phyloP scores from a whole-genome alignment of 2,113 vertebrate genomes.

The Aramus guarauna region DNA sequence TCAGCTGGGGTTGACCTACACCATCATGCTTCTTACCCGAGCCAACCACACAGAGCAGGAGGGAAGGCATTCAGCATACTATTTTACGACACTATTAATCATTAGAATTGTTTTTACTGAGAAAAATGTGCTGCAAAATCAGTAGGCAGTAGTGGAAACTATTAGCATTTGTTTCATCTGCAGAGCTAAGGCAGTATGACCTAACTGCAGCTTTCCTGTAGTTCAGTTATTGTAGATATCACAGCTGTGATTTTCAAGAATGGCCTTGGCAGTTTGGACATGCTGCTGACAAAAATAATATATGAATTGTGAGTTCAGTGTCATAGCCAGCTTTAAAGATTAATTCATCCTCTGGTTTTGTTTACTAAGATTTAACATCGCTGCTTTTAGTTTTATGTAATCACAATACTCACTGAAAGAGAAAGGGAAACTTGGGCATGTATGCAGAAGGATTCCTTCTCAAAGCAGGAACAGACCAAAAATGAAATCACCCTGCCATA shows the following conservation, averaged over 20 bases:
- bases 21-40: background rate
- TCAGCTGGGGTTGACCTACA: background rate
- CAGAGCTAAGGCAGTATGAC: background rate
- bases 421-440: background rate
- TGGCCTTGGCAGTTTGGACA: background rate
- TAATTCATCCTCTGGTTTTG: background rate
- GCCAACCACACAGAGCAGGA: background rate
- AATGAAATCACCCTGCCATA: background rate
- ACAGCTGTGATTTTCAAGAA: background rate
- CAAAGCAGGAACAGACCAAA: background rate
- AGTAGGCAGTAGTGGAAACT: background rate
- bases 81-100: background rate
- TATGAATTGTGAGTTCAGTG: background rate
- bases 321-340: background rate
- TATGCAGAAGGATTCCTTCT: background rate
- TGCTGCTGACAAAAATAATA: background rate
- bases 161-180: background rate
- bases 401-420: background rate
- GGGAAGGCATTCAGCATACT: background rate
- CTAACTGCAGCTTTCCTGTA: background rate
- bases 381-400: background rate
- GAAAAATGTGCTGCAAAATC: background rate
- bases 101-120: background rate
- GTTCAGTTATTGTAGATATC: background rate
- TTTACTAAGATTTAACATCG: background rate